Conservation (phyloP, 2,113 vertebrate species). For the Piaya cayana region DNA sequence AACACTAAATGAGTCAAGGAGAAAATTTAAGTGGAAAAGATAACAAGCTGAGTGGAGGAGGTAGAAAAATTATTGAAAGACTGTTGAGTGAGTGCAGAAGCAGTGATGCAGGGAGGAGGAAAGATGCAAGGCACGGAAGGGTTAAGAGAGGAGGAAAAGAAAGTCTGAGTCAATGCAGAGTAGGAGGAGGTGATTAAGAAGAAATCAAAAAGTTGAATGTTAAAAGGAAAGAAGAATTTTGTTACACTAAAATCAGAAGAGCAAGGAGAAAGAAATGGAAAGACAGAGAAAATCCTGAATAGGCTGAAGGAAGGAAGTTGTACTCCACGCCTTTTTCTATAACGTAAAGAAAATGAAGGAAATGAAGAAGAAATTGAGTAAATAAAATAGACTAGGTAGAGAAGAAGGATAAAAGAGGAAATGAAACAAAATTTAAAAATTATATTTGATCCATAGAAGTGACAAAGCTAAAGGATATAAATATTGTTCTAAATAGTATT, state of each 20-base stretch:
- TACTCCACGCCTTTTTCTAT: background rate
- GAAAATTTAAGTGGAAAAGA: slow-evolving; percentile 1
- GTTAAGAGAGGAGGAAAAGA: slow-evolving; percentile 50
- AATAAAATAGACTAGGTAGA: background rate
- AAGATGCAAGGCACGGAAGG: background rate
- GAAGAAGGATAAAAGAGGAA: background rate
- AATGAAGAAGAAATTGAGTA: background rate
- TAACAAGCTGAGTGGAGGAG: slow-evolving; percentile 36
- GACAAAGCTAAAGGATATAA: background rate
- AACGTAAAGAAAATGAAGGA: background rate
- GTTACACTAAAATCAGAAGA: background rate
- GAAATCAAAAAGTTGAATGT: slow-evolving; percentile 37
- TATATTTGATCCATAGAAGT: background rate
- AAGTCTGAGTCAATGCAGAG: slow-evolving; percentile 62
- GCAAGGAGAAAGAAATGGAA: background rate
- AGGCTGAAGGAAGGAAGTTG: background rate
- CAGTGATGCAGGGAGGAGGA: background rate
- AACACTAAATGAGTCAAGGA: slow-evolving; percentile 38
- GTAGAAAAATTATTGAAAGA: background rate
- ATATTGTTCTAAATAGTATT: background rate
- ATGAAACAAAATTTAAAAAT: background rate
- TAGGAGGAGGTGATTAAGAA: slow-evolving; percentile 64
- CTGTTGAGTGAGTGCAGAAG: background rate
- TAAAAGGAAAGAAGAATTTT: slow-evolving; percentile 31
- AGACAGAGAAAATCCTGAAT: slow-evolving; percentile 10